phyloP scores from a whole-genome alignment of 2,113 vertebrate genomes.

The Seriola aureovittata region DNA sequence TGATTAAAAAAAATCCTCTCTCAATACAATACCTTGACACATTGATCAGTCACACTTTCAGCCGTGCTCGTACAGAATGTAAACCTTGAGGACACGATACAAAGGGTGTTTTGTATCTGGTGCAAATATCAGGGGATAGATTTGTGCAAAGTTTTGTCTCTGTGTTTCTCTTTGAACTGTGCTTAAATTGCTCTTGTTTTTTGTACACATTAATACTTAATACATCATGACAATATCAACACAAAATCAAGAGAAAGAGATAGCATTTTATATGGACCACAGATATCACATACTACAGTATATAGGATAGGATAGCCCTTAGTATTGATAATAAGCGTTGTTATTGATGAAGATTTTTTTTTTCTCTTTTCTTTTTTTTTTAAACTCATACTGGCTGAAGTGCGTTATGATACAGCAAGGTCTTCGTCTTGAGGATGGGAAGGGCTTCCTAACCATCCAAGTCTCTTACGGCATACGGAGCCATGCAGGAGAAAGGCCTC shows the following conservation, averaged over 20 bases:
- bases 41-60: constrained; percentile 60
- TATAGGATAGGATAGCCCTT: constrained; percentile 88
- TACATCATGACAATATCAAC: constrained; percentile 84
- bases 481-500: constrained; percentile 64
- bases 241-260: constrained; percentile 85
- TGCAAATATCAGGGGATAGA: constrained; percentile 79
- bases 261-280: constrained; percentile 84
- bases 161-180: constrained; percentile 78
- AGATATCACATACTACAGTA: constrained; percentile 85
- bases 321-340: constrained; percentile 86
- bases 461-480: constrained; percentile 59
- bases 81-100: constrained; percentile 77
- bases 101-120: constrained; percentile 70
- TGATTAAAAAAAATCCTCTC: constrained; percentile 39
- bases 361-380: constrained; percentile 47
- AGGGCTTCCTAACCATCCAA: constrained; percentile 71
- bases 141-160: constrained; percentile 82
- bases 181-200: constrained; percentile 78
- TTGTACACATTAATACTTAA: constrained; percentile 82
- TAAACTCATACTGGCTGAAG: constrained; percentile 72
- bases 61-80: constrained; percentile 70
- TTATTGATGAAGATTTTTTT: constrained; percentile 80
- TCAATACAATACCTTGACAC: constrained; percentile 34
- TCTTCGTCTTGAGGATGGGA: constrained; percentile 71
- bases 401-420: constrained; percentile 82